Conservation (phyloP, 2,888 invertebrate genomes). For the Argyra leucocephala region DNA sequence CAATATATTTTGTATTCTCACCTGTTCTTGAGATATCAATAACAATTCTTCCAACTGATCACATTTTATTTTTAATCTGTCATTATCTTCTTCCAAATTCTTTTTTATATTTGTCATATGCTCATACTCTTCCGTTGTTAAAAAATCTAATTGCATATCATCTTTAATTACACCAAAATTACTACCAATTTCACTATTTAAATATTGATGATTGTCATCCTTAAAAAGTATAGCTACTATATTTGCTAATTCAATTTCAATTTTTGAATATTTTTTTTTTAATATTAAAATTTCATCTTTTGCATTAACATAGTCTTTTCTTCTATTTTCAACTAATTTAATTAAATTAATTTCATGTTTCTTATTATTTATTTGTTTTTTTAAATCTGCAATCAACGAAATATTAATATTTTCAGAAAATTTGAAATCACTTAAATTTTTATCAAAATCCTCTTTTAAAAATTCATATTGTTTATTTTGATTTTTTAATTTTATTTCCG, state of each 20-base stretch:
- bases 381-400: slow-evolving; percentile 28
- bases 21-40: slow-evolving; percentile 36
- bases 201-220: slow-evolving; percentile 23
- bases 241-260: slow-evolving; percentile 34
- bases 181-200: slow-evolving; percentile 30
- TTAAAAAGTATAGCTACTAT: slow-evolving; percentile 31
- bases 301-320: slow-evolving; percentile 20
- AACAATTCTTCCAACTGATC: slow-evolving; percentile 35
- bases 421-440: slow-evolving; percentile 29
- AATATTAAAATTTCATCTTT: slow-evolving; percentile 32
- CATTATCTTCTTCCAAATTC: slow-evolving; percentile 25
- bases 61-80: slow-evolving; percentile 31
- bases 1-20: slow-evolving; percentile 13
- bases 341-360: slow-evolving; percentile 25
- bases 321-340: slow-evolving; percentile 20
- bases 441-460: slow-evolving; percentile 37
- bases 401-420: slow-evolving; percentile 31
- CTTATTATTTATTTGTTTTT: slow-evolving; percentile 28
- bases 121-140: slow-evolving; percentile 36
- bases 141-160: slow-evolving; percentile 34
- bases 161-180: slow-evolving; percentile 38
- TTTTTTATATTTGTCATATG: slow-evolving; percentile 26
- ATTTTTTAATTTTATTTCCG: slow-evolving; percentile 31
- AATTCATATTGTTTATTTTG: slow-evolving; percentile 32
- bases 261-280: slow-evolving; percentile 29